Conservation (phyloP, 1,140 invertebrate species). For the Diprion similis region DNA sequence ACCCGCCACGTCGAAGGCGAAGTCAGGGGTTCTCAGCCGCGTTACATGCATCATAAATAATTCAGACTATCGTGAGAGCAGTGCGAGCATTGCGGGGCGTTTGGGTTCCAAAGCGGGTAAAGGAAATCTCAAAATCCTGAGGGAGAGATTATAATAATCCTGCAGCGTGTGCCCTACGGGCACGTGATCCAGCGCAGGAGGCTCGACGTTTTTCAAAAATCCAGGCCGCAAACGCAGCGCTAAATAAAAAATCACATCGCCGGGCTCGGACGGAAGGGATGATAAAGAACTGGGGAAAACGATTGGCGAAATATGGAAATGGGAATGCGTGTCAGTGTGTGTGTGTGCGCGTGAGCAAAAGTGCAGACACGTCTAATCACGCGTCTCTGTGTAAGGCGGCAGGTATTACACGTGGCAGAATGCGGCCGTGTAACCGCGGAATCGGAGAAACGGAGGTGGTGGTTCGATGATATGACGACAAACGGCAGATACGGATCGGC, state of each 20-base stretch:
- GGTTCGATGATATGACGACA: background rate
- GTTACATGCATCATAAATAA: background rate
- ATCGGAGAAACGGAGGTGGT: background rate
- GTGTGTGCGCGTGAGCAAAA: no score
- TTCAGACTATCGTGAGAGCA: background rate
- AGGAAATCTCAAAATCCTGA: background rate
- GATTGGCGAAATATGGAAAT: no score
- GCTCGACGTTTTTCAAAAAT: no score
- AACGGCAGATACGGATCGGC: background rate
- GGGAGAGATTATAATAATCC: background rate
- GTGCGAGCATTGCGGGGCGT: background rate
- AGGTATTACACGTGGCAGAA: background rate
- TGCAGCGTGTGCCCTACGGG: background rate
- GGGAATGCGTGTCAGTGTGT: no score
- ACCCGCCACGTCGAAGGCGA: background rate
- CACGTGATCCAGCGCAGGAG: no score
- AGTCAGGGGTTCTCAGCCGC: constrained; percentile 1
- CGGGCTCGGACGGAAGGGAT: no score
- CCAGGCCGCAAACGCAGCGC: no score
- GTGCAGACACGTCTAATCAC: no score
- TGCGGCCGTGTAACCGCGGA: background rate
- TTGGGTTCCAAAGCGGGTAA: background rate
- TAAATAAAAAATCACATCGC: no score
- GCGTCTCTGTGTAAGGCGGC: no score
- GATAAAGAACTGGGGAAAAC: no score